Base-by-base conservation (phyloP, 2,113 vertebrate genomes). In the Callorhinus ursinus region DNA sequence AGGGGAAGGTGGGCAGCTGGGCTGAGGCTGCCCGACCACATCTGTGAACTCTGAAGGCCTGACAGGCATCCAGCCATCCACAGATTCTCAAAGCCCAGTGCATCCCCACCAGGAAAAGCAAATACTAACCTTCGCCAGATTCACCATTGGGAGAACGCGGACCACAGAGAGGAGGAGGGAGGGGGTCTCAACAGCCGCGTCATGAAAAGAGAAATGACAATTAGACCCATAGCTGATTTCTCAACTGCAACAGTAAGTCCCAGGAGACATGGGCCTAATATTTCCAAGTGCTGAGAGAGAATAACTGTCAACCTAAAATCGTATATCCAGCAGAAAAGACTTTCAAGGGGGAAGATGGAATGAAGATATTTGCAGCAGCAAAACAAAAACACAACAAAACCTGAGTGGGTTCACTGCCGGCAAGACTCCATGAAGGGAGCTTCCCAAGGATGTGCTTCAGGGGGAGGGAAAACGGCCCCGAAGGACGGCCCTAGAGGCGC, bases 281-380 rank as follows among this genome's bases (percentile, higher is more conserved):
- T 53, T 89, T 97, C 49, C 79, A 87, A 90, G 87, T 33, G 49
- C 55, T 31, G 39, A 53, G 36, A 81, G 93, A 67, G 59, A 81
- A 49, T 80, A 93, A 57, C 49, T 46, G 61, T 36, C 90, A 39
- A 51, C 76, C 80, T 19, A 33, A 93, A 86, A 24, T 49, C 18
- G 1, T 46, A 46, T 8, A 57, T 42, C 53, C 59, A 31, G 79
- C 72, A 83, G 93, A 69, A 49, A 31, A 49, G 42, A 18, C 61
- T 93, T 96, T 76, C 83, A 74, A 36, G 80, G 53, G 55, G 13
- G 83, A 39, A 28, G 65, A 90, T 18, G 61, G 79, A 88, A 90
- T 96, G 94, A 63, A 97, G 84, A 77, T 46, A 90, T 88, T 94
- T 96, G 39, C 57, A 55, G n/a, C 77, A 92, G 87, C 14, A 46